A percentile compares a stretch with the other conserved stretches of the same genome.
Conservation (phyloP, 1,140 invertebrate genomes). For the Drosophila littoralis region DNA sequence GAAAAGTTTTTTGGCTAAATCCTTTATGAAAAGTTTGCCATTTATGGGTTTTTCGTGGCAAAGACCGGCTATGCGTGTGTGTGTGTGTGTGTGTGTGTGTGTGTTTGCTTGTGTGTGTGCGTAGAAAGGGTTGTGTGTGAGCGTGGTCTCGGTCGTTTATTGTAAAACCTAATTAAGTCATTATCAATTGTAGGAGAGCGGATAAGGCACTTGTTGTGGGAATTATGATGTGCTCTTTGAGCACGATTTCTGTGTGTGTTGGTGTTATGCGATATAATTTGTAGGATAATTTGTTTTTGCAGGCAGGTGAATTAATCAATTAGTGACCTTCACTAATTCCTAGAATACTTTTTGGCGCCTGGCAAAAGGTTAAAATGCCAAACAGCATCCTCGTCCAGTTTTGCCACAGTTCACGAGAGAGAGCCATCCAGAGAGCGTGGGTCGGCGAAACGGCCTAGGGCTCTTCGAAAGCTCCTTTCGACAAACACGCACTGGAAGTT, state of each 20-base stretch:
- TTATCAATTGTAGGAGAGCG: constrained; percentile 67
- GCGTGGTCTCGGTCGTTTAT: constrained; percentile 23
- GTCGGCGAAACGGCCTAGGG: neutral
- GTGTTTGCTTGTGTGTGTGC: constrained; percentile 26
- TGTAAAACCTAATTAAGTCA: constrained; percentile 76
- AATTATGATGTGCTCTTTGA: constrained; percentile 6
- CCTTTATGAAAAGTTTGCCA: constrained; percentile 77
- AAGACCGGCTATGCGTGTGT: constrained; percentile 8
- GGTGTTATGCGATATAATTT: neutral
- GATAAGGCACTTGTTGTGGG: neutral
- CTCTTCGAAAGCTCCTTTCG: constrained; percentile 52
- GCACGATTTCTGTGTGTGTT: neutral
- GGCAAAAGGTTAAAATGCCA: constrained; percentile 79
- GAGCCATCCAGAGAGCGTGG: constrained; percentile 1
- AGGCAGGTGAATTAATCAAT: constrained; percentile 73
- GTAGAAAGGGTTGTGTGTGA: constrained; percentile 27
- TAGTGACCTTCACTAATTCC: constrained; percentile 74
- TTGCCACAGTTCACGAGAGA: constrained; percentile 31
- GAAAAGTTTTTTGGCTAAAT: constrained; percentile 77
- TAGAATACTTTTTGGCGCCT: constrained; percentile 62
- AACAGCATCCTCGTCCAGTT: constrained; percentile 58
- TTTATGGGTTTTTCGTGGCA: constrained; percentile 64
- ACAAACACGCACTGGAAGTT: constrained; percentile 55
- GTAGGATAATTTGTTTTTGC: constrained; percentile 10
- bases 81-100: constrained; percentile 31